A percentile compares a stretch with the other conserved stretches of the same genome.
Conservation (phyloP, 2,113 vertebrate species). For the Pampusana beccarii region DNA sequence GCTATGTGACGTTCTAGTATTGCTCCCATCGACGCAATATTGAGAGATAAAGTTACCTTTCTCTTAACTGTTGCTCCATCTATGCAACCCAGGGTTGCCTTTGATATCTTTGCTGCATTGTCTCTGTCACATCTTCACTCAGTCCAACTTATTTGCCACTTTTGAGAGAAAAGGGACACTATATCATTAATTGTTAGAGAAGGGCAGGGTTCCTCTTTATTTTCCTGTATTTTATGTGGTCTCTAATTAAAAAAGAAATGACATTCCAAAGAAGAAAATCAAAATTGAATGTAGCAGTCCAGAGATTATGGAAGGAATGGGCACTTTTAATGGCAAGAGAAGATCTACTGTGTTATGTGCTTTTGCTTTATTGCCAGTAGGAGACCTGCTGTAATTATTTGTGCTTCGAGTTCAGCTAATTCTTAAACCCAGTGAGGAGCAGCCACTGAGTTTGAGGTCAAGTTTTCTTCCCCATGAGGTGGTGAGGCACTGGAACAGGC, state of each 20-base stretch:
- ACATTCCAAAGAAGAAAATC: neutral
- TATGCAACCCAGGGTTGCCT: neutral
- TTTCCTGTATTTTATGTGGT: slow-evolving; percentile 10
- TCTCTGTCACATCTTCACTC: slow-evolving; percentile 38
- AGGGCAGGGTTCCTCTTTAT: neutral
- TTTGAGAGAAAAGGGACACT: slow-evolving; percentile 24
- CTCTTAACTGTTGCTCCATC: neutral
- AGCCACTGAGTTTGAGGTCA: slow-evolving; percentile 11
- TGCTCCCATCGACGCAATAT: rapidly evolving
- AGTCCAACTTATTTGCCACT: slow-evolving; percentile 6
- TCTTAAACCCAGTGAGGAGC: neutral
- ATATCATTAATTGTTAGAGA: neutral
- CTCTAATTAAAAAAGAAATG: slow-evolving; percentile 20
- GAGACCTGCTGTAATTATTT: neutral
- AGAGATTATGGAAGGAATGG: neutral
- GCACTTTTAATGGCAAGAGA: neutral
- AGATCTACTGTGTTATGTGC: neutral
- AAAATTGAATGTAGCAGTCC: neutral
- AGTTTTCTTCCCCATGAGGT: neutral
- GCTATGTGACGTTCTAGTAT: neutral
- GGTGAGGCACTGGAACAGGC: no score
- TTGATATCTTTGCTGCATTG: neutral
- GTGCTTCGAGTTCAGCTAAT: slow-evolving; percentile 18
- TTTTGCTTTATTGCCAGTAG: slow-evolving; percentile 12
- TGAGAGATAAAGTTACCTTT: neutral